Conservation (phyloP, 2,113 vertebrate species). For the Percopsis transmontana region DNA sequence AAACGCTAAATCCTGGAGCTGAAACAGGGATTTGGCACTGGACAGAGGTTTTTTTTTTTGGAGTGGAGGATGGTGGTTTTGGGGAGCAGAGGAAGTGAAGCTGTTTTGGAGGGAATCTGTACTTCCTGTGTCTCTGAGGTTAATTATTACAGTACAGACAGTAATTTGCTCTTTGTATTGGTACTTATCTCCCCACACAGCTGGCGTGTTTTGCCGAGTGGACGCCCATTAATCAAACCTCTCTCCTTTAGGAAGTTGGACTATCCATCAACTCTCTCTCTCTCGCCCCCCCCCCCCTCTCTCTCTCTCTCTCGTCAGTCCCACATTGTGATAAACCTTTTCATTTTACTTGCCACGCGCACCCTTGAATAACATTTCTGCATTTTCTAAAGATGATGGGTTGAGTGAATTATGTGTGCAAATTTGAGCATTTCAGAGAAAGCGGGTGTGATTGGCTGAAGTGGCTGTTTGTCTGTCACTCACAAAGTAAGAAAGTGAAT, state of each 20-base stretch:
- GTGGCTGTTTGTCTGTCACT: slow-evolving; percentile 46
- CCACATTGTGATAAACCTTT: slow-evolving; percentile 79
- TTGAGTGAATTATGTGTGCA: slow-evolving; percentile 53
- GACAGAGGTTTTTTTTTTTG: slow-evolving; percentile 42
- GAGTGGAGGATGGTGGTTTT: neutral
- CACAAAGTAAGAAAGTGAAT: slow-evolving; percentile 27
- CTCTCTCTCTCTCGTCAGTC: slow-evolving; percentile 50
- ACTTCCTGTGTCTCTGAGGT: slow-evolving; percentile 73
- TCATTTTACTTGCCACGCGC: slow-evolving; percentile 78
- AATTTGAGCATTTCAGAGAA: slow-evolving; percentile 49
- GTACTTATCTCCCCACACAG: slow-evolving; percentile 88
- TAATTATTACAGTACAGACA: slow-evolving; percentile 87
- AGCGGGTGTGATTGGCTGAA: slow-evolving; percentile 49
- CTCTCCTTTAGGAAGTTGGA: slow-evolving; percentile 81
- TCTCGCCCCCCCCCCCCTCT: slow-evolving; percentile 1
- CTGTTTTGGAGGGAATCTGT: slow-evolving; percentile 32
- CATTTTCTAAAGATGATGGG: slow-evolving; percentile 44
- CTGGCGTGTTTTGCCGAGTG: slow-evolving; percentile 81
- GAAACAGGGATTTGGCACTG: slow-evolving; percentile 48
- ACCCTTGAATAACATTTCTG: slow-evolving; percentile 72
- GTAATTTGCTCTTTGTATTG: slow-evolving; percentile 82
- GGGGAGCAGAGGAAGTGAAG: slow-evolving; percentile 34
- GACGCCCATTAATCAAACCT: slow-evolving; percentile 90
- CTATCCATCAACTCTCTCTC: slow-evolving; percentile 84
- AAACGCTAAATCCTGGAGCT: slow-evolving; percentile 53